phyloP scores from a whole-genome alignment of 2,113 vertebrate species.

The Prionailurus viverrinus region DNA sequence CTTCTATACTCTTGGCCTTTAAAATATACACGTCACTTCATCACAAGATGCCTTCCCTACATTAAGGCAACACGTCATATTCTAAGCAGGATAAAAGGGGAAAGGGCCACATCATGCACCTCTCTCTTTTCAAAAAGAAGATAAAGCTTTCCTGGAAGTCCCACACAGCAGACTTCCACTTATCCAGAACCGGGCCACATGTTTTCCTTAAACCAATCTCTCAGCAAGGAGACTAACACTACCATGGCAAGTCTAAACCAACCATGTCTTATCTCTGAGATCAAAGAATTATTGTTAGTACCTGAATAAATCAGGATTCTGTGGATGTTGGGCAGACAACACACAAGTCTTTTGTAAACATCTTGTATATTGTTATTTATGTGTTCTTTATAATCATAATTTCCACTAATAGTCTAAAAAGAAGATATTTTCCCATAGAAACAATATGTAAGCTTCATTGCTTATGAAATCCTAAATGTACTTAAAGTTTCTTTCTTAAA shows the following conservation, averaged over 20 bases:
- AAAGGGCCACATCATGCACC: background rate
- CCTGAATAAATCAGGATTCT: background rate
- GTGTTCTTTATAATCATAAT: background rate
- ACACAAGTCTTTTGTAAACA: background rate
- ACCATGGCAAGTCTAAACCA: background rate
- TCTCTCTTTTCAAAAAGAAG: constrained; percentile 30
- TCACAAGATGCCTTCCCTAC: constrained; percentile 8
- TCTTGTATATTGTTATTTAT: background rate
- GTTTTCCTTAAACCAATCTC: background rate
- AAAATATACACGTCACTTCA: background rate
- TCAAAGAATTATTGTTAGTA: background rate
- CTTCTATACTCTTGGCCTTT: background rate
- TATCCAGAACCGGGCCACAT: background rate
- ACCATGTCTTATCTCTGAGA: background rate
- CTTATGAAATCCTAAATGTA: background rate
- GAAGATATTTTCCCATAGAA: background rate
- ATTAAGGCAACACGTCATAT: background rate
- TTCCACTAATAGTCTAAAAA: background rate
- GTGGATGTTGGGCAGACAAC: background rate
- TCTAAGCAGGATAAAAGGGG: background rate
- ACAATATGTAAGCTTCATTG: background rate
- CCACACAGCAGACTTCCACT: background rate
- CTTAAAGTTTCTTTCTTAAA: constrained; percentile 51
- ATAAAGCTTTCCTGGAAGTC: background rate
- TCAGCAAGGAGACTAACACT: background rate